Base-by-base conservation (phyloP, 2,113 vertebrate species). In the Myotis yumanensis region DNA sequence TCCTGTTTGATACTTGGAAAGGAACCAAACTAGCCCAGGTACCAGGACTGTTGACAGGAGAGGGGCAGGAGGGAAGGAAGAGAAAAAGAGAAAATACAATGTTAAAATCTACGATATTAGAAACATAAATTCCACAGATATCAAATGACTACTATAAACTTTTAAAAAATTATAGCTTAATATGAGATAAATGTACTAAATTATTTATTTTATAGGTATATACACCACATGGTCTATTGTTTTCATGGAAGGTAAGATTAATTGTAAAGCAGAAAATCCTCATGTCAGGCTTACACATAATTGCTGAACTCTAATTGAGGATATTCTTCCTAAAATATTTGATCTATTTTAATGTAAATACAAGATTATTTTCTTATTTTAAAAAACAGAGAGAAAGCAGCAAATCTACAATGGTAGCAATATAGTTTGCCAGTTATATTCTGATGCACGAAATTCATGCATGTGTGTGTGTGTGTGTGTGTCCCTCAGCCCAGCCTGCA, bases 21-120 rank as follows among this genome's bases (percentile, higher is more conserved):
- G 99, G 99, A 99, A 99, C 99, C 99, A 99, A 99, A 99, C 99
- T 99, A 99, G 99, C 99, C 99, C 99, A 99, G 99, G 99, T 99
- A 99, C 99, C 99, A 99, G 99, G 99, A 99, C 99, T 99, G 99
- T 96, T 87, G 92, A 94, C 92, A 97, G 90, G 82, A 93, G 15
- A 92, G 28, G 20, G 43, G n/a, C 7, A 51, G 48, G 48, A 90
- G 71, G 84, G 51, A 87, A 25, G 91, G 51, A 92, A 32, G 92
- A 96, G 93, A 97, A 93, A 97, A 71, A 94, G 86, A 54, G 95
- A 72, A 86, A 97, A 95, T 11, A 97, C 30, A 91, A 75, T 68
- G 97, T 98, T 98, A 98, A 92, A 86, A 96, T 62, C 30, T 92
- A 71, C 11, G 80, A 48, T 11, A 32, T 85, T 48, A 96, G 86